Conservation (phyloP, 2,113 vertebrate species). For the Polyodon spathula region DNA sequence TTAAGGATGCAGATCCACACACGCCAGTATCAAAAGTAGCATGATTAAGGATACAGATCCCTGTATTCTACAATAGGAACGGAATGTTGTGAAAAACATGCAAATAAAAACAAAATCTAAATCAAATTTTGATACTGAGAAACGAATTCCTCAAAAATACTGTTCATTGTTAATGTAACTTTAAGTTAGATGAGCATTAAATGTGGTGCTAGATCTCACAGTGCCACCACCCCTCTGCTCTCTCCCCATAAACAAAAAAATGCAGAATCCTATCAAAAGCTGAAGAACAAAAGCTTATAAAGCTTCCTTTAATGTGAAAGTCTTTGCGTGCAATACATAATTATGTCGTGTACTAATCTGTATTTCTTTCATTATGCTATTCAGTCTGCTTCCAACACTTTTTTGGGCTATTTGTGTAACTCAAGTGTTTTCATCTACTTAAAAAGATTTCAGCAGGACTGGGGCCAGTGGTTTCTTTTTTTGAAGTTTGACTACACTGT, state of each 20-base stretch:
- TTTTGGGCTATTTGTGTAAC: constrained; percentile 11
- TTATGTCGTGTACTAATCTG: constrained; percentile 11
- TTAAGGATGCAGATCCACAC: no score
- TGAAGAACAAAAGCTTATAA: constrained; percentile 8
- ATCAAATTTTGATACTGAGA: no score
- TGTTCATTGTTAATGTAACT: constrained; percentile 3
- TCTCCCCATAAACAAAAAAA: constrained; percentile 4
- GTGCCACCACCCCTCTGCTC: constrained; percentile 1
- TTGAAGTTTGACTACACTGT: no score
- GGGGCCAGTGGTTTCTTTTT: constrained; percentile 17
- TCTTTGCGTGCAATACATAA: neutral
- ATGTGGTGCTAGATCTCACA: neutral
- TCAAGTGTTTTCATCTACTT: constrained; percentile 9
- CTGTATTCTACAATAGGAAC: no score
- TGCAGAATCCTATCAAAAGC: constrained; percentile 11
- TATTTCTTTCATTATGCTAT: constrained; percentile 15
- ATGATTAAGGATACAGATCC: no score
- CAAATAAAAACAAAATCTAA: no score
- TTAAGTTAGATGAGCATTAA: neutral
- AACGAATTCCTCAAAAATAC: no score
- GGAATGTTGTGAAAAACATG: no score
- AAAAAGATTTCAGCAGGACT: constrained; percentile 18
- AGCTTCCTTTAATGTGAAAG: constrained; percentile 15
- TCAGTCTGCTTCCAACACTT: constrained; percentile 12
- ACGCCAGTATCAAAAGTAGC: no score